A percentile compares a stretch with the other conserved stretches of the same genome.
Evolutionary conservation across 1,140 invertebrate species (phyloP).

Genomic region (Procambarus virginalis): DNA sequence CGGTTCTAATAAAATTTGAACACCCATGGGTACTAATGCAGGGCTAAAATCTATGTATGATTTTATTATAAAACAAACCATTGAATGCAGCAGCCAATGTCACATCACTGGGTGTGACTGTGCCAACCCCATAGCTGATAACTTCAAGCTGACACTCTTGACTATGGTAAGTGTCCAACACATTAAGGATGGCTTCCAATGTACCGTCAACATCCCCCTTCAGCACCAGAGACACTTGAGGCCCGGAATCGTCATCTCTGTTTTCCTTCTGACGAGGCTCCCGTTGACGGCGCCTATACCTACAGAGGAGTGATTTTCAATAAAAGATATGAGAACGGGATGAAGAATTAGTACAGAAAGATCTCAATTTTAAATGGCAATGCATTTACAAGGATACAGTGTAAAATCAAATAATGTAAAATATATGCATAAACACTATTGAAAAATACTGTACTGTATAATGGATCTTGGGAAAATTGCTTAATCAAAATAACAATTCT

Average conservation of each 20-base stretch:
- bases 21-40: no score
- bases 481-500: no score
- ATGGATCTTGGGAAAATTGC: no score
- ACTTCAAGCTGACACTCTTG: slow-evolving; percentile 87
- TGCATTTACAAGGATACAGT: no score
- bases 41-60: not conserved
- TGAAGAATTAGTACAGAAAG: no score
- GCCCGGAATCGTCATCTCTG: slow-evolving; percentile 74
- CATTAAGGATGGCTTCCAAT: slow-evolving; percentile 88
- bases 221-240: slow-evolving; percentile 72
- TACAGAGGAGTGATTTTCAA: not conserved
- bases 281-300: slow-evolving; percentile 17
- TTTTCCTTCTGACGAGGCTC: slow-evolving; percentile 76
- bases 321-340: no score
- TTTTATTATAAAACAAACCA: not conserved
- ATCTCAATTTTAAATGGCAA: no score
- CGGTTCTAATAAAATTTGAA: no score
- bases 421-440: no score
- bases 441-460: no score
- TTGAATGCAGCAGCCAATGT: slow-evolving; percentile 88
- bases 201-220: slow-evolving; percentile 85
- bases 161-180: slow-evolving; percentile 89
- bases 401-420: no score
- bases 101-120: slow-evolving; percentile 87
- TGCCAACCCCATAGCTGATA: slow-evolving; percentile 92